Evolutionary conservation across 2,888 invertebrate species (phyloP).

Genomic region (Ryuthela nishihirai): DNA sequence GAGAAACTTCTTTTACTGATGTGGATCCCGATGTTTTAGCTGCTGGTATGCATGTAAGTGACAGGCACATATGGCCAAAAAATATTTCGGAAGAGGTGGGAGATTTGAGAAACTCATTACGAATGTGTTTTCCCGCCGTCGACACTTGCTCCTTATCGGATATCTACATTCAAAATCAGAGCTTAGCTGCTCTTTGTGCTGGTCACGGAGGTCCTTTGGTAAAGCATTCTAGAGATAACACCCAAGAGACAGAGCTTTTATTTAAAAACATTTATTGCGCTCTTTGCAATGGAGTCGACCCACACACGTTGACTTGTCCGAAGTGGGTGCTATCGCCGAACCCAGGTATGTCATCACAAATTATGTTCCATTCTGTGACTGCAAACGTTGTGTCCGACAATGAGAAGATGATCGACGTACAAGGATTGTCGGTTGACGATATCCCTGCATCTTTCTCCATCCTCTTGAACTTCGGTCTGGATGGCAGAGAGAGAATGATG

Average conservation of each 20-base stretch:
- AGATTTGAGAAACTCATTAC: background rate
- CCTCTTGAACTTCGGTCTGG: conserved; percentile 39
- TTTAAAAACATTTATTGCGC: conserved; percentile 37
- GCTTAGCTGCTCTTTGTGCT: conserved; percentile 3
- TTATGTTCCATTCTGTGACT: too few relatives aligned
- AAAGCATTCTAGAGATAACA: background rate
- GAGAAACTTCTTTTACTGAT: background rate
- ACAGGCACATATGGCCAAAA: too few relatives aligned
- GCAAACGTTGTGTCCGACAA: background rate
- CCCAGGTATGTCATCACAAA: too few relatives aligned
- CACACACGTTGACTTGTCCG: conserved; percentile 9
- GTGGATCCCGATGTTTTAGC: background rate
- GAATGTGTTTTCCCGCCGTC: conserved; percentile 9
- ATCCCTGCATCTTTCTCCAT: conserved; percentile 39
- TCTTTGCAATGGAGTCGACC: conserved; percentile 10
- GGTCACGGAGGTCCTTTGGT: conserved; percentile 14
- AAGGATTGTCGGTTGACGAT: conserved; percentile 19
- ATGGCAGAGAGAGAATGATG: conserved; percentile 30
- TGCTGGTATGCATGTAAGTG: background rate
- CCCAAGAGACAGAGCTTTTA: too few relatives aligned
- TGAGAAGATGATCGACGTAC: background rate
- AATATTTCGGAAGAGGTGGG: background rate
- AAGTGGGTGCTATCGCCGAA: too few relatives aligned
- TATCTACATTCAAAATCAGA: background rate
- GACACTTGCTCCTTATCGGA: conserved; percentile 1